Percentiles rank a stretch among this genome's conserved stretches.
Conservation (phyloP, 2,113 vertebrate genomes). For the Chloebia gouldiae region DNA sequence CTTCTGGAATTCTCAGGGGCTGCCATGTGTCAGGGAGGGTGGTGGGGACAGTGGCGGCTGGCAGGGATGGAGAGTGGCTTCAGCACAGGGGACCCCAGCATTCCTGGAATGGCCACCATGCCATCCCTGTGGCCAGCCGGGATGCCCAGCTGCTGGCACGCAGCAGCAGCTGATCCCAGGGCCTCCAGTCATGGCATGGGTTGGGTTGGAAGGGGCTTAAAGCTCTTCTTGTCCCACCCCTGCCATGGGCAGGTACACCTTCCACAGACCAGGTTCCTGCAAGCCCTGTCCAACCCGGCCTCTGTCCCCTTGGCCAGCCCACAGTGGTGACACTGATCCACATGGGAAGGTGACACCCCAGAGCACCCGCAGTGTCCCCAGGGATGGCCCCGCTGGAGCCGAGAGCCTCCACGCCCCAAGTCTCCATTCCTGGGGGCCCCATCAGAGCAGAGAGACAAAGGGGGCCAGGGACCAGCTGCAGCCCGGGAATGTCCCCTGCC, state of each 20-base stretch:
- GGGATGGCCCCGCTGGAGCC: neutral
- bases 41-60: neutral
- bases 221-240: neutral
- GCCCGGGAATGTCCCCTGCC: conserved; percentile 43
- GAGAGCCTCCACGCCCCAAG: neutral
- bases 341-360: accelerated
- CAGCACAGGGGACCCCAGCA: neutral
- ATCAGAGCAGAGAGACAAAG: conserved; percentile 14
- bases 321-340: neutral
- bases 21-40: accelerated
- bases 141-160: conserved; percentile 31
- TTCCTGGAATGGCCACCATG: neutral
- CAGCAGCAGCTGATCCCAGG: neutral
- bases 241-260: neutral
- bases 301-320: neutral
- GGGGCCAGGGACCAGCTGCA: conserved; percentile 43
- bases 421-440: neutral
- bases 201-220: neutral
- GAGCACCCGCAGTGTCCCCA: neutral
- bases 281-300: neutral
- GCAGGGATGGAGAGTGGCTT: neutral
- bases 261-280: neutral
- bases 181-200: neutral
- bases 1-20: accelerated
- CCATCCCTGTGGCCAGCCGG: neutral